These are phyloP conservation scores for Eurytoma californica DNA, from an alignment of 2,888 invertebrate species.

Conservation along the genomic window DNA sequence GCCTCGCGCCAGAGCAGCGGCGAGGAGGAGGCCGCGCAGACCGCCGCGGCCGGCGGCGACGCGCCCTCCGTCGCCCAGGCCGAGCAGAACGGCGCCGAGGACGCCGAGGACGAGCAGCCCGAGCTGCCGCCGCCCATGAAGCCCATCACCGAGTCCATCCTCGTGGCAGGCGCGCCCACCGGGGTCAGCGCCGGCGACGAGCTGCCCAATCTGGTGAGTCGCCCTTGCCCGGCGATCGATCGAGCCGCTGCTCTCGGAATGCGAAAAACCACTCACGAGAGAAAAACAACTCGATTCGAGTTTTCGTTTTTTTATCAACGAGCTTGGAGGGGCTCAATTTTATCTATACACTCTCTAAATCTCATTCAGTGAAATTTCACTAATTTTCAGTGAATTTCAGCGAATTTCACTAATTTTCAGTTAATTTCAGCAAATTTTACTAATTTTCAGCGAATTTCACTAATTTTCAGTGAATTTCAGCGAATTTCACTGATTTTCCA, in stretches of 20 bases:
- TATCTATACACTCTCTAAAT: too few species aligned
- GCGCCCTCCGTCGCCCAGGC: slow-evolving; percentile 35
- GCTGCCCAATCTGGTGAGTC: slow-evolving; percentile 63
- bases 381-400: too few species aligned
- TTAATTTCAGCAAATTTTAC: too few species aligned
- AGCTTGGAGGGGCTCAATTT: too few species aligned
- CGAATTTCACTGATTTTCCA: too few species aligned
- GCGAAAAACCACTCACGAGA: not conserved
- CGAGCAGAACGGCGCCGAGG: slow-evolving; percentile 81
- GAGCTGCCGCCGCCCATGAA: slow-evolving; percentile 97
- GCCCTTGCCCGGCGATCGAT: not conserved
- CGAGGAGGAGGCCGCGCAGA: slow-evolving; percentile 38
- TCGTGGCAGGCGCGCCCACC: slow-evolving; percentile 71
- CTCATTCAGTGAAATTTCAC: too few species aligned
- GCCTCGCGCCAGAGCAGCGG: slow-evolving; percentile 47
- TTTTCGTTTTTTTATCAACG: too few species aligned
- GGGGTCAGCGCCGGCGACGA: slow-evolving; percentile 71
- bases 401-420: too few species aligned
- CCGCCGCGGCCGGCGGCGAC: slow-evolving; percentile 45
- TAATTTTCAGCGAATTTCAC: too few species aligned
- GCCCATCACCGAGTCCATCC: slow-evolving; percentile 86
- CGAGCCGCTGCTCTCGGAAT: not conserved
- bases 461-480: too few species aligned
- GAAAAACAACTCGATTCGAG: not conserved
- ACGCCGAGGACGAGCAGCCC: slow-evolving; percentile 86